phyloP scores from a whole-genome alignment of 2,797 vertebrate species.

The Falco concolor region DNA sequence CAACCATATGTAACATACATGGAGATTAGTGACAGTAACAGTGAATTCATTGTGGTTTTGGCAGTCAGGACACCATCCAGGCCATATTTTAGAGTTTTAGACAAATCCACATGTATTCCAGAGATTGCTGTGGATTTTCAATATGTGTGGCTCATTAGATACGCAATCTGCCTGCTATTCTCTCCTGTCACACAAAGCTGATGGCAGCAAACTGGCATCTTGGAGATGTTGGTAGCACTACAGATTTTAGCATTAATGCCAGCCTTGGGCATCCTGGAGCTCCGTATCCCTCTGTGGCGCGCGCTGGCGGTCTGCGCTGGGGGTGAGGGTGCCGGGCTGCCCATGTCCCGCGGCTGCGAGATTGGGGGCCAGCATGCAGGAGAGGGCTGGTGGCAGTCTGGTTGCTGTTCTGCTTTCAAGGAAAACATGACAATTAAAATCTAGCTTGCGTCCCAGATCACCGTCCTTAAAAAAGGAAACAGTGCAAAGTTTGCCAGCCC shows the following conservation, averaged over 20 bases:
- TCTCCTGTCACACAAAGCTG: slow-evolving; percentile 64
- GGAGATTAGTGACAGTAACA: slow-evolving; percentile 58
- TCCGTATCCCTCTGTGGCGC: fast-evolving
- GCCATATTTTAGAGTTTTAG: slow-evolving; percentile 64
- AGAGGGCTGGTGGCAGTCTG: not conserved
- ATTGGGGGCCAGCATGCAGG: not conserved
- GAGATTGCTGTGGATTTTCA: slow-evolving; percentile 57
- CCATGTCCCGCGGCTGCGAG: not conserved
- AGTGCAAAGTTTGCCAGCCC: not conserved
- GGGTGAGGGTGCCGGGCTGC: not conserved
- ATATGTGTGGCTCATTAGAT: slow-evolving; percentile 63
- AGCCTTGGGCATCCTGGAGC: slow-evolving; percentile 67
- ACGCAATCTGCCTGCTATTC: slow-evolving; percentile 59
- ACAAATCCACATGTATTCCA: slow-evolving; percentile 54
- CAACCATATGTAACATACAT: slow-evolving; percentile 61
- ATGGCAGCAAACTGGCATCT: slow-evolving; percentile 69
- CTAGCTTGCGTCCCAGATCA: not conserved
- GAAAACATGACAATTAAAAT: not conserved
- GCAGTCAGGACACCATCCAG: slow-evolving; percentile 49
- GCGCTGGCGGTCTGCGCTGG: fast-evolving
- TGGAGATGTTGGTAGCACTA: slow-evolving; percentile 57
- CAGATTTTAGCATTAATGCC: slow-evolving; percentile 70
- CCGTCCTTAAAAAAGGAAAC: not conserved
- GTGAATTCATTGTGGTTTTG: slow-evolving; percentile 63
- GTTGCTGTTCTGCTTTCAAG: not conserved